Conservation (phyloP, 1,140 invertebrate species). For the Lepidotrigona ventralis region DNA sequence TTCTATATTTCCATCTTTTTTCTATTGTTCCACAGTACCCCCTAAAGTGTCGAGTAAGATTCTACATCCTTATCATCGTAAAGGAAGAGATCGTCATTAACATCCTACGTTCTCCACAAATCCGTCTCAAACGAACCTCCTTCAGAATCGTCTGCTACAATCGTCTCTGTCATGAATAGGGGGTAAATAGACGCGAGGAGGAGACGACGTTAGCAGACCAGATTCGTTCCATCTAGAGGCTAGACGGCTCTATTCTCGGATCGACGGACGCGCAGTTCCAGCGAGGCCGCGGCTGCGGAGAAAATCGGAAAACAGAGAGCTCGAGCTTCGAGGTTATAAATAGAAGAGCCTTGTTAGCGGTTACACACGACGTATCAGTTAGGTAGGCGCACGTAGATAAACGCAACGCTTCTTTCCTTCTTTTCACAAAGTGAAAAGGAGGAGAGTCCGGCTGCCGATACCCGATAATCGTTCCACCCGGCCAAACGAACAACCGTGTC, state of each 20-base stretch:
- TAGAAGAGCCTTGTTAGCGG: constrained; percentile 43
- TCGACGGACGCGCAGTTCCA: not conserved
- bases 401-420: constrained; percentile 12
- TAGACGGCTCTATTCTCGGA: constrained; percentile 7
- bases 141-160: not conserved
- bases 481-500: constrained; percentile 16
- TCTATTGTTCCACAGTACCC: too few species aligned
- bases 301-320: constrained; percentile 33
- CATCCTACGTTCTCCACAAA: not conserved
- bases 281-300: not conserved
- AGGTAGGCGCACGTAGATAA: constrained; percentile 3
- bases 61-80: not conserved
- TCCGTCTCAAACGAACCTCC: not conserved
- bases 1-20: too few species aligned
- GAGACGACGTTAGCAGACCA: not conserved
- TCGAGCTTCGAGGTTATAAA: constrained; percentile 2
- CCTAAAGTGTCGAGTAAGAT: too few species aligned
- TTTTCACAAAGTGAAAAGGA: constrained; percentile 18
- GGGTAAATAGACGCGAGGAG: not conserved
- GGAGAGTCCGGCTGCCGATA: not conserved
- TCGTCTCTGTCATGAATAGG: not conserved
- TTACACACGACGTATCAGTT: constrained; percentile 2
- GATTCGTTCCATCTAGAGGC: not conserved
- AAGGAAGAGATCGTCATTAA: not conserved
- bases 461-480: constrained; percentile 28